Evolutionary conservation across 2,888 invertebrate genomes (phyloP).

Genomic region (Tiphia femorata): DNA sequence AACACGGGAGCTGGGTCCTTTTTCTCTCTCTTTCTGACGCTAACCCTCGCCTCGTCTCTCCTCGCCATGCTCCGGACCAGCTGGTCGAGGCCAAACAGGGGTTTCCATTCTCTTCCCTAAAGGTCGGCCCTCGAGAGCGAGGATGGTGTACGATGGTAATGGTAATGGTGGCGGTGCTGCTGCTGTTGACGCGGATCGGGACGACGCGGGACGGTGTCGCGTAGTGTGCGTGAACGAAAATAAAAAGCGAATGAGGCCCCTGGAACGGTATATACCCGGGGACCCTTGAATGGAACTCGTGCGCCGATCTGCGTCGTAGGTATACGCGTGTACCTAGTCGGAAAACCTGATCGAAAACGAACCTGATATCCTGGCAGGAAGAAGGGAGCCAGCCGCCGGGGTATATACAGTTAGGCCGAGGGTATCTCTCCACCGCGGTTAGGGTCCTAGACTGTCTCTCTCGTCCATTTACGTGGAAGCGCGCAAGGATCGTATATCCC

Average conservation of each 20-base stretch:
- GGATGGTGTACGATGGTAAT: too few species aligned
- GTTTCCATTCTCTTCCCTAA: conserved; percentile 33
- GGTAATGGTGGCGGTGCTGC: background rate
- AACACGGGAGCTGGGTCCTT: conserved; percentile 45
- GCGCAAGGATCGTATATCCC: conserved; percentile 22
- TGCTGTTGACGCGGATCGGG: too few species aligned
- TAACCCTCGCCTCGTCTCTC: background rate
- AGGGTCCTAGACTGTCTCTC: conserved; percentile 11
- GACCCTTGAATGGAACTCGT: conserved; percentile 49
- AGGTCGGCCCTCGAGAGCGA: conserved; percentile 32
- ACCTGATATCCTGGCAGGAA: conserved; percentile 41
- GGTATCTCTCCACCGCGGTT: conserved; percentile 25
- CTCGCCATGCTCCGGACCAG: conserved; percentile 35
- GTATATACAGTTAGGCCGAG: conserved; percentile 36
- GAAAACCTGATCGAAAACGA: conserved; percentile 46
- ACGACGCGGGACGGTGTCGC: too few species aligned
- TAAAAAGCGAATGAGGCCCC: conserved; percentile 44
- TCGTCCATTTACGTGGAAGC: conserved; percentile 4
- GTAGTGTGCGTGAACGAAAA: conserved; percentile 21
- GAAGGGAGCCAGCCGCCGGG: conserved; percentile 16
- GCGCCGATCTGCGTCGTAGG: conserved; percentile 20
- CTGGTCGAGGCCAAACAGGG: conserved; percentile 47
- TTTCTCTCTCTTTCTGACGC: conserved; percentile 10
- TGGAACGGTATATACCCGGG: conserved; percentile 50
- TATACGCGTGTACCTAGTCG: conserved; percentile 20